Base-by-base conservation (phyloP, 2,113 vertebrate species). In the Sinocyclocheilus anshuiensis region DNA sequence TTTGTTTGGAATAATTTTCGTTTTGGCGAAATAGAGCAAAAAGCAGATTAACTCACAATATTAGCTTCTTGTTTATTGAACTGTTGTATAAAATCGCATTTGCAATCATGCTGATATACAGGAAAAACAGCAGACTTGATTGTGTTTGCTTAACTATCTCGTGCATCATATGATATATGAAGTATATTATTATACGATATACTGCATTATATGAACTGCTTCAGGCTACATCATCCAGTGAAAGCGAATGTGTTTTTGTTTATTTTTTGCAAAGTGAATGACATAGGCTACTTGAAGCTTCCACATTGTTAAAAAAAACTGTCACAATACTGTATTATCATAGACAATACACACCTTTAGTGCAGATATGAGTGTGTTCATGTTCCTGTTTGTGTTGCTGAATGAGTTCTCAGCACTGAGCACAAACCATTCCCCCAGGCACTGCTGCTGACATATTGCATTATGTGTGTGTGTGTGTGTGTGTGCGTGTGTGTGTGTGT, bases 351-450 rank as follows among this genome's bases (percentile, higher is more conserved):
- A 45, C 20, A 74, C 20, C 16, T 2, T 8, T 36, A 22, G 36
- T 53, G 12, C 36, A 15, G 59, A 16, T 10, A 24, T 57, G 42
- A 45, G 42, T 84, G 65, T 72, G 65, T 61, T 69, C 18, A 16
- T 42, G 22, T 65, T 86, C 48, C 48, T 50, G 39, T 39, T 6
- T 39, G 39, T 6, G 5, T 39, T 45, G 42, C 53, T 48, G 22
- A 50, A 50, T 50, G 65, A 77, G 81, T 85, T 87, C 36, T 36
- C 15, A 50, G 53, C 83, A 84, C 89, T 71, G 82, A 81, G 12
- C n/a, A 42, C 29, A 84, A 39, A 74, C 1, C 29, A 6, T 79
- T 29, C 63, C 77, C 36, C n/a, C 36, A 45, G 78, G 55, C 65
- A 57, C 57, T 48, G 59, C 1, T 67, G 71, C 39, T 39, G 20